Evolutionary conservation across 1,140 invertebrate species (phyloP), one percentile per base, ranked within the genome.

Genomic region (Pogonognathellus flavescens): DNA sequence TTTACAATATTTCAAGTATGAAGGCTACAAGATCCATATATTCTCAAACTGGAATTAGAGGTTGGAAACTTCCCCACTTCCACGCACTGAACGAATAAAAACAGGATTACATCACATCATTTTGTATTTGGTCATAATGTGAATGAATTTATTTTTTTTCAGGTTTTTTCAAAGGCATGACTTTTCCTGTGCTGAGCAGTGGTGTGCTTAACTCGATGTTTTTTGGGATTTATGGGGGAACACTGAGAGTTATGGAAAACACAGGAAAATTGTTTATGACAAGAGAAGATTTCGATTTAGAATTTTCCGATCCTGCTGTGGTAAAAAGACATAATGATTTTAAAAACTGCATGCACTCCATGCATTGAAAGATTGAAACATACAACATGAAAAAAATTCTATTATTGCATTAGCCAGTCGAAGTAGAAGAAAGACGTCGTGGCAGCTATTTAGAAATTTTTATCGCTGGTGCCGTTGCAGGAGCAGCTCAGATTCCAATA

Each of bases 111-210:
- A n/a, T n/a, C n/a, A 59, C 9, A 22, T 49, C 13, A 76, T 22
- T 62, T 66, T 57, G 13, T 41, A 59, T 52, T n/a, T 49, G n/a
- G 5, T 50, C 1, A 57, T 8, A 52, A 55, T 55, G 3, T 81
- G 6, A 1, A 7, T 18, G 14, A 53, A 55, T 16, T 81, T 55
- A 82, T 31, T 52, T 11, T 41, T 52, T 53, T 31, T 22, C 90
- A 89, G 95, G 94, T 41, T 94, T 94, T 88, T 95, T 93, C 90
- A 93, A 94, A 90, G 95, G 95, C 5, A 91, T 96, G 92, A 90
- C 93, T 49, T 94, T 93, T 87, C 95, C 95, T 0, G 88, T 95
- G 8, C 85, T 95, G 9, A 92, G 93, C 7, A 92, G 93, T 84
- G 95, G 94, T 1, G 91, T 92, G 5, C 90, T 94, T 14, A 95